Percentiles rank a stretch among this genome's conserved stretches.
Conservation (phyloP, 2,888 invertebrate genomes). For the Automeris io region DNA sequence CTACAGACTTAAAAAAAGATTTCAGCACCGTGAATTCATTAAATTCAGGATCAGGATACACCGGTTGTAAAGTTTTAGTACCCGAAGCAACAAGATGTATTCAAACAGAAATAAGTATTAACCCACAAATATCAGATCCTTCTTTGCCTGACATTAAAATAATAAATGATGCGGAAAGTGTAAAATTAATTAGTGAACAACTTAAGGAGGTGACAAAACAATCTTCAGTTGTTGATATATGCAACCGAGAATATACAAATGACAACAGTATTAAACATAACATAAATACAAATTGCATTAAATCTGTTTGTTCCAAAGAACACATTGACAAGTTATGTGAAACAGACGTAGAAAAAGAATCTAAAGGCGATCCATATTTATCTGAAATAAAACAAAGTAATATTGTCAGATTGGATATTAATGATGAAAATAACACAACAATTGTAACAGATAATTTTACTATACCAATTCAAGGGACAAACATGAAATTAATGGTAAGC, state of each 20-base stretch:
- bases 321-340: slow-evolving; percentile 2
- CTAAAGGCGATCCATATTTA: neutral
- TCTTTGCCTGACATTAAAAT: slow-evolving; percentile 53
- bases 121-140: slow-evolving; percentile 60
- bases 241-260: slow-evolving; percentile 11
- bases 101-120: slow-evolving; percentile 65
- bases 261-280: slow-evolving; percentile 16
- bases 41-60: slow-evolving; percentile 6
- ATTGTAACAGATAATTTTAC: slow-evolving; percentile 34
- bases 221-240: slow-evolving; percentile 16
- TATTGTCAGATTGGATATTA: neutral
- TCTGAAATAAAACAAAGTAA: neutral
- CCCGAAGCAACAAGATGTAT: slow-evolving; percentile 49
- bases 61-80: slow-evolving; percentile 16
- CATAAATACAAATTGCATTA: slow-evolving; percentile 15
- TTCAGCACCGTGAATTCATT: slow-evolving; percentile 10
- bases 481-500: slow-evolving; percentile 55
- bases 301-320: slow-evolving; percentile 10
- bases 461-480: slow-evolving; percentile 63
- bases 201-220: slow-evolving; percentile 26
- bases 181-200: slow-evolving; percentile 38
- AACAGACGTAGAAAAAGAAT: neutral
- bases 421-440: neutral
- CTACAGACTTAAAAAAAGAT: slow-evolving; percentile 4
- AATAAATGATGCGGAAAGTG: slow-evolving; percentile 38